phyloP scores from a whole-genome alignment of 2,113 vertebrate species.

The Thymallus thymallus region DNA sequence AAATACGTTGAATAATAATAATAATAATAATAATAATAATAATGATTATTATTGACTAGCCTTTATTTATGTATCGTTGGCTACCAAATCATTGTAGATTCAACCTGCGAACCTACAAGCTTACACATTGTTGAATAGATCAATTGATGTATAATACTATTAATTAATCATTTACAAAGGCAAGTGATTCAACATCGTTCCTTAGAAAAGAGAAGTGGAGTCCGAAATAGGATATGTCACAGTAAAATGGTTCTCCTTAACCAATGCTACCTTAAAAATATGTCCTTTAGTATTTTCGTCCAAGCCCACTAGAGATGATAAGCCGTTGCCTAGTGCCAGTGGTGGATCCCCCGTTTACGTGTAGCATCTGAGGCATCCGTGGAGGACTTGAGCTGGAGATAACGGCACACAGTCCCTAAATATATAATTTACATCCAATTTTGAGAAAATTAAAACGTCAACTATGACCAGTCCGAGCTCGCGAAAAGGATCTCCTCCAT shows the following conservation, averaged over 20 bases:
- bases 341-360: conserved; percentile 49
- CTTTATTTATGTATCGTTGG: conserved; percentile 17
- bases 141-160: background rate
- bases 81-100: conserved; percentile 34
- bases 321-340: conserved; percentile 40
- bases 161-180: conserved; percentile 60
- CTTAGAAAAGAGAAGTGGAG: conserved; percentile 14
- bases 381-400: conserved; percentile 34
- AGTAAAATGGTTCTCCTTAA: conserved; percentile 37
- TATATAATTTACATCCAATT: conserved; percentile 7
- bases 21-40: too few relatives aligned
- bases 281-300: conserved; percentile 20
- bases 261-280: background rate
- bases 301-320: conserved; percentile 23
- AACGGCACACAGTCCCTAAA: conserved; percentile 37
- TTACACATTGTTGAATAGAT: conserved; percentile 24
- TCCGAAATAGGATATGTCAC: conserved; percentile 39
- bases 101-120: conserved; percentile 34
- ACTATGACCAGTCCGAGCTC: conserved; percentile 58
- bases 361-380: conserved; percentile 55
- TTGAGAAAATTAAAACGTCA: conserved; percentile 38
- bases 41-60: conserved; percentile 26
- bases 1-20: background rate
- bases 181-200: conserved; percentile 65
- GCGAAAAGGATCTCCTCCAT: conserved; percentile 61